Conservation (phyloP, 1,140 invertebrate genomes). For the Muscidifurax raptorellus region DNA sequence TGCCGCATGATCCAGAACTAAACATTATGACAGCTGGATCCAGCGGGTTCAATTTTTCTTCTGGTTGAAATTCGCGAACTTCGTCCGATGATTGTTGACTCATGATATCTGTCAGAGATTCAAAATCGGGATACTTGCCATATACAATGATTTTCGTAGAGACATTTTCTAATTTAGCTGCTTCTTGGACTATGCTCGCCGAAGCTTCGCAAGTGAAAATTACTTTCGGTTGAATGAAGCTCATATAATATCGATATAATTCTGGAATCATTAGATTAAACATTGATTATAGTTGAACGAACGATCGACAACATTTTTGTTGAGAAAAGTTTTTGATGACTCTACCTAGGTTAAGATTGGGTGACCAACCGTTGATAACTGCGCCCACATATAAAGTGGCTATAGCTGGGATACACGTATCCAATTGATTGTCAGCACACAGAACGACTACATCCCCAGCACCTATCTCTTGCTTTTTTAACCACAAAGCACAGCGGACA, state of each 20-base stretch:
- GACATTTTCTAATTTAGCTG: constrained; percentile 48
- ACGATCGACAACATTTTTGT: neutral
- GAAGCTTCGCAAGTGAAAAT: constrained; percentile 59
- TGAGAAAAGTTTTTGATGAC: neutral
- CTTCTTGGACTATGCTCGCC: constrained; percentile 52
- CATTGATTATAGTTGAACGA: neutral
- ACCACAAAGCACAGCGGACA: constrained; percentile 70
- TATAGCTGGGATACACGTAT: constrained; percentile 70
- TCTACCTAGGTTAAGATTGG: constrained; percentile 30
- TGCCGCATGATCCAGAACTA: constrained; percentile 62
- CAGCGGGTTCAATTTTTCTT: constrained; percentile 43
- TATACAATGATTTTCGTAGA: constrained; percentile 60
- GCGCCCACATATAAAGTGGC: constrained; percentile 72
- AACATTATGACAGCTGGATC: constrained; percentile 60
- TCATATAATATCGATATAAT: constrained; percentile 55
- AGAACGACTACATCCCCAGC: constrained; percentile 70
- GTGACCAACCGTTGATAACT: constrained; percentile 54
- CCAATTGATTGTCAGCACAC: constrained; percentile 71
- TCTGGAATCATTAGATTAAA: neutral
- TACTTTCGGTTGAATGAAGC: constrained; percentile 63
- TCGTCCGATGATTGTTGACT: neutral
- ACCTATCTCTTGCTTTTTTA: constrained; percentile 67
- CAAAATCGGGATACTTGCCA: constrained; percentile 45
- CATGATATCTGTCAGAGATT: constrained; percentile 52
- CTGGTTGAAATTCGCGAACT: constrained; percentile 41